Base-by-base conservation (phyloP, 2,797 vertebrate genomes). In the Brachyalestes nurse region DNA sequence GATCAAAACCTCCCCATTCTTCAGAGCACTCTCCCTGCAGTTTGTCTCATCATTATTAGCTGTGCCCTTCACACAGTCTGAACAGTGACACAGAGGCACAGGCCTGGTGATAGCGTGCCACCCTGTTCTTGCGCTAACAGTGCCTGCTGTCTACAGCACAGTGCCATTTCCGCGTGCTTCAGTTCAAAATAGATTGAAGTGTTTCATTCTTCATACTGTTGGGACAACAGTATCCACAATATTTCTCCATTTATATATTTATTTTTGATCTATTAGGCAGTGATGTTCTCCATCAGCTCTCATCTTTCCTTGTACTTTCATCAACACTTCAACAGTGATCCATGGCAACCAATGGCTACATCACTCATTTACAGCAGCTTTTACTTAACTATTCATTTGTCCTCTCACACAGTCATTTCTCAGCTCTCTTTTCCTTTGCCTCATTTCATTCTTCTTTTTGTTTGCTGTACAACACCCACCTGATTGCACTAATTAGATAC, bases 41-140 rank as follows among this genome's bases (percentile, higher is more conserved):
- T 86, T 76, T 80, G 76, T 83, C 82, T 82, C 72, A 47, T 51
- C 82, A 60, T 65, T 80, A 70, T 82, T 83, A 86, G 66, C 57
- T 38, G 47, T 78, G 34, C 75, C 64, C 67, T 82, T 86, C 77
- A 78, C 58, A 72, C 49, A 5, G 55, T 69, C 72, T 69, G 61
- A 73, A 57, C 72, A 70, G 28, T 67, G 57, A 86, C 64, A 47
- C 40, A 38, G 40, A 65, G 64, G 57, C 64, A 70, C 73, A 60
- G 23, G 49, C 34, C 72, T 75, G 49, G 66, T 77, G 42, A 72
- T 82, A 53, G 42, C 60, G 49, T 45, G 17, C n/a, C 19, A n/a
- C 76, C 67, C 62, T 53, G 58, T 62, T 75, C 17, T 25, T 61
- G 57, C 72, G 60, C 23, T 72, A 69, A 57, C n/a, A 34, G 6